Evolutionary conservation across 2,888 invertebrate species (phyloP), one percentile per base, ranked within the genome.

Genomic region (Leucoma salicis): DNA sequence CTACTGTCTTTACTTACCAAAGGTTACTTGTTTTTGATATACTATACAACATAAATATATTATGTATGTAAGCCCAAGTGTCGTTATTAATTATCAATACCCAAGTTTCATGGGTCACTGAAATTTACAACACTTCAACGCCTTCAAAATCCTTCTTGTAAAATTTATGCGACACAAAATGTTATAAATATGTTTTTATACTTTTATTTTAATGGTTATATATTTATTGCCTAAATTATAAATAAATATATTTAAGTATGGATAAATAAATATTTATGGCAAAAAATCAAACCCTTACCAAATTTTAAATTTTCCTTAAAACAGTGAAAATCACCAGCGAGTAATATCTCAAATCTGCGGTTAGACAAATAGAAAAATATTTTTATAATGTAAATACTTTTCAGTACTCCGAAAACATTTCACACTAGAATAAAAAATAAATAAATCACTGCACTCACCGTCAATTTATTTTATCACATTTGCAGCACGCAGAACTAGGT

Each of bases 391-490:
- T 33, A 14, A 32, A 42, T 38, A 42, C 13, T 24, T 31, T 38
- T 39, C 16, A 10, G 13, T 60, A 60, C 63, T 63, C 48, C 21
- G 40, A 50, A 40, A 47, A 39, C 46, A 55, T 29, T 49, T 49
- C 48, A 57, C 61, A 61, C 53, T 39, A 38, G 14, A 14, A 8
- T 37, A 41, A 51, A 45, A 60, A 35, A 24, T 39, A 55, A 45
- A 43, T 55, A 57, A 51, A 3, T n/a, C 78, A 78, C 74, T 57
- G 43, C 75, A 80, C 80, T 74, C 73, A 76, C 78, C 70, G 66
- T 64, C 65, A 62, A 55, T 63, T 62, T 61, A 64, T 62, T 64
- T 35, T 58, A 78, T 78, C 77, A 81, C 80, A 78, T 78, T 75
- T 67, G 69, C 63, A 53, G 57, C 57, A 63, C 35, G 54, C 25